Percentiles rank a stretch among this genome's conserved stretches.
phyloP scores from a whole-genome alignment of 2,888 invertebrate species.

The Dicycla oo region DNA sequence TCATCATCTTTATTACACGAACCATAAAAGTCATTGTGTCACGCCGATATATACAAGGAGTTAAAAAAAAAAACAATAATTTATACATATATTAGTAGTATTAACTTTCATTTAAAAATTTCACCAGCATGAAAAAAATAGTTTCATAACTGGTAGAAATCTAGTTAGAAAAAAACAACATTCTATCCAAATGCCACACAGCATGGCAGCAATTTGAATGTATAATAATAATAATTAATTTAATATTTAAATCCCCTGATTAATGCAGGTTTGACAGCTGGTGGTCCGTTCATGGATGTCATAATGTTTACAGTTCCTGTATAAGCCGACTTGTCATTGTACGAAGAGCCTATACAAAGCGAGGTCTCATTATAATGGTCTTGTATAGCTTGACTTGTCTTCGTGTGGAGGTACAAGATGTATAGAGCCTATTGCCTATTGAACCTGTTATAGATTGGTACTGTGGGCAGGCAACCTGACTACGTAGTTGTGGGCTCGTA shows the following conservation, averaged over 20 bases:
- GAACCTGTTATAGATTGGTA: slow-evolving; percentile 33
- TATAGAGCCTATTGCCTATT: neutral
- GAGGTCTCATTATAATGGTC: neutral
- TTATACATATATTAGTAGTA: neutral
- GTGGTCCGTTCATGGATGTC: slow-evolving; percentile 20
- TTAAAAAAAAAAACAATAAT: neutral
- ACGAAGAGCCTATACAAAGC: neutral
- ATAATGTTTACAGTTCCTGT: too few species aligned
- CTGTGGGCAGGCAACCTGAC: slow-evolving; percentile 23
- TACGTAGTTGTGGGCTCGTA: neutral
- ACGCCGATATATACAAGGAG: too few species aligned
- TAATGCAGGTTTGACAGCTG: slow-evolving; percentile 33
- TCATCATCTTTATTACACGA: too few species aligned
- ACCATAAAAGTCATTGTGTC: too few species aligned
- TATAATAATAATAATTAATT: slow-evolving; percentile 40
- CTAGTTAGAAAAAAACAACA: slow-evolving; percentile 1
- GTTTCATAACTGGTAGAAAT: slow-evolving; percentile 15
- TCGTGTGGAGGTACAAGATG: neutral
- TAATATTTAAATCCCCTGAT: slow-evolving; percentile 29
- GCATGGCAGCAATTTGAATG: slow-evolving; percentile 36
- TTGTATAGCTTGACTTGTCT: neutral
- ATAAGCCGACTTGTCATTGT: neutral
- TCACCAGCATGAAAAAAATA: neutral
- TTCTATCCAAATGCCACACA: slow-evolving; percentile 41
- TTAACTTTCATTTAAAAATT: neutral